Conservation (phyloP, 1,140 invertebrate genomes). For the Brachionus asplanchnoidis region DNA sequence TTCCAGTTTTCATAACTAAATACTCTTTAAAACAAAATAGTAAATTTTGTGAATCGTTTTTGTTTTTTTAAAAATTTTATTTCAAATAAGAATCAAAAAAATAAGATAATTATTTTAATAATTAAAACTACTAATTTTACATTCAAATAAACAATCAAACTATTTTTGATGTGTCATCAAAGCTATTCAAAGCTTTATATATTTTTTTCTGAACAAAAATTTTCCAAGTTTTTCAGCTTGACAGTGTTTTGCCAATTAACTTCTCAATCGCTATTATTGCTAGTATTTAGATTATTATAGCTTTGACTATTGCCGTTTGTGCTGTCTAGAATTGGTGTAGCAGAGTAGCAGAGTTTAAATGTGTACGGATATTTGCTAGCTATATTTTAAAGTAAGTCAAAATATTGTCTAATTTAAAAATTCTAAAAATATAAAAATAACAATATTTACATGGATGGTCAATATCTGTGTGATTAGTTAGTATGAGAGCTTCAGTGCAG, state of each 20-base stretch:
- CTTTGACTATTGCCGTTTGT: background rate
- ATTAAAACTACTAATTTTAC: slow-evolving; percentile 1
- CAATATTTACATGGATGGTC: slow-evolving; percentile 28
- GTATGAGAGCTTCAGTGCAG: slow-evolving; percentile 35
- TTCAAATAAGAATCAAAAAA: slow-evolving; percentile 22
- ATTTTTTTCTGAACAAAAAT: background rate
- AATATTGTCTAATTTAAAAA: background rate
- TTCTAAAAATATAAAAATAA: background rate
- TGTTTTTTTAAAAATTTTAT: slow-evolving; percentile 4
- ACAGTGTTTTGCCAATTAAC: background rate
- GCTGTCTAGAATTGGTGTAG: slow-evolving; percentile 8
- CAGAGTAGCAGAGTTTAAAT: slow-evolving; percentile 37
- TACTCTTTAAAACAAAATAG: background rate
- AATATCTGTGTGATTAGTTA: slow-evolving; percentile 30
- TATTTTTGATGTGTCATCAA: background rate
- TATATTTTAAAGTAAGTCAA: background rate
- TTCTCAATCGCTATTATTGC: slow-evolving; percentile 31
- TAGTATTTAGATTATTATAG: slow-evolving; percentile 5
- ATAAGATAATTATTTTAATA: slow-evolving; percentile 13
- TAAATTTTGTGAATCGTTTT: background rate
- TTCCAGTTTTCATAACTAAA: background rate
- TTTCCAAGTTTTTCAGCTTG: slow-evolving; percentile 11
- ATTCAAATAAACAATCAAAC: slow-evolving; percentile 17
- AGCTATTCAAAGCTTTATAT: slow-evolving; percentile 12
- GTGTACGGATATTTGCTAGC: slow-evolving; percentile 37